A percentile compares a stretch with the other conserved stretches of the same genome.
These are phyloP conservation scores for Xenopus petersii DNA, from an alignment of 2,797 vertebrate species.

Conservation along the genomic window DNA sequence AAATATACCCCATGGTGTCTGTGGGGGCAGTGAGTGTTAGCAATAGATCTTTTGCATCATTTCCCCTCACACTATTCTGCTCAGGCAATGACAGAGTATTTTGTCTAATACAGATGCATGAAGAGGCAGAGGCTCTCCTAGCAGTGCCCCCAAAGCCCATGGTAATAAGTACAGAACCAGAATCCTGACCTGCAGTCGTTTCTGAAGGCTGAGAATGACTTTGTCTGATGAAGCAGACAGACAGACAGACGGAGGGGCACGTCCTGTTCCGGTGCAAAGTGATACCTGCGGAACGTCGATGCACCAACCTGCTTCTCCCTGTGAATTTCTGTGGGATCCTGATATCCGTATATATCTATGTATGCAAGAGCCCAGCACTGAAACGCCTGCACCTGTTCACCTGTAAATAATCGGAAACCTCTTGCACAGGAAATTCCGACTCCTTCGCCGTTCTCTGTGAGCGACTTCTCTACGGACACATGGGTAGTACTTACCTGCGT, in stretches of 20 bases:
- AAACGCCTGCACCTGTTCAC: slow-evolving; percentile 60
- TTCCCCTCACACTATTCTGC: too few species aligned
- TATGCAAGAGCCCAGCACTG: slow-evolving; percentile 72
- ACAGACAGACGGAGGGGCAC: slow-evolving; percentile 52
- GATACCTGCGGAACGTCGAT: slow-evolving; percentile 54
- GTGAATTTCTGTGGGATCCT: slow-evolving; percentile 48
- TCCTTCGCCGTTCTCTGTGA: slow-evolving; percentile 56
- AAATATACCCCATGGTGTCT: too few species aligned
- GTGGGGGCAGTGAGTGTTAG: too few species aligned
- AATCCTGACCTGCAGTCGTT: slow-evolving; percentile 77
- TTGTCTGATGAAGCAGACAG: slow-evolving; percentile 51
- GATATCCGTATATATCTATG: slow-evolving; percentile 56
- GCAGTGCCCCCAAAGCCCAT: slow-evolving; percentile 75
- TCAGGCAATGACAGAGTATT: too few species aligned
- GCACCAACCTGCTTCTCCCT: slow-evolving; percentile 40
- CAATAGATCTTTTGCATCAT: too few species aligned
- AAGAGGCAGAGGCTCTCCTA: slow-evolving; percentile 93
- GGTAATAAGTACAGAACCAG: slow-evolving; percentile 67
- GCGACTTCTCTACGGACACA: slow-evolving; percentile 63
- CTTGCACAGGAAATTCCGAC: slow-evolving; percentile 55
- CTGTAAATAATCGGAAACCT: slow-evolving; percentile 27
- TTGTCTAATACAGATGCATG: slow-evolving; percentile 80
- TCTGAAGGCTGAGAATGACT: slow-evolving; percentile 47
- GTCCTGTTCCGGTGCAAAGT: slow-evolving; percentile 56
- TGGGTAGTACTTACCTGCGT: slow-evolving; percentile 57